phyloP scores from a whole-genome alignment of 2,113 vertebrate genomes.

The Vireo altiloquus region DNA sequence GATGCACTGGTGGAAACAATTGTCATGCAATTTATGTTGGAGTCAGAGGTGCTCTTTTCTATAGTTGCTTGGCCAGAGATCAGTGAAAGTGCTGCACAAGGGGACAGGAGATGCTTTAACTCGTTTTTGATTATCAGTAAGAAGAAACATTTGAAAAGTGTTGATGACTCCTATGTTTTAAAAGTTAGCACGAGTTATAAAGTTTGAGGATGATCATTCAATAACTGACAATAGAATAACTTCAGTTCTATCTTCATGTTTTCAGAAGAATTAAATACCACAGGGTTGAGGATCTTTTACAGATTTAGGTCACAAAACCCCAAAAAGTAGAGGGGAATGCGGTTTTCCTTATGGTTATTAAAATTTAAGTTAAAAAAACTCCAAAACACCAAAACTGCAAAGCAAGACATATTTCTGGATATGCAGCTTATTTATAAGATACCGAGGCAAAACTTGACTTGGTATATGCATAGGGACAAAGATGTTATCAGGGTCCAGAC shows the following conservation, averaged over 20 bases:
- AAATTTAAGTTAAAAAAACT: background rate
- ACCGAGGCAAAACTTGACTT: background rate
- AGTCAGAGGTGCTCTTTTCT: background rate
- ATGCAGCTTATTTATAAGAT: background rate
- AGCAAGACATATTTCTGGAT: background rate
- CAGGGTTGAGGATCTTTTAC: background rate
- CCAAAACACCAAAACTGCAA: background rate
- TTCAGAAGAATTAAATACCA: background rate
- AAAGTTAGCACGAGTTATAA: background rate
- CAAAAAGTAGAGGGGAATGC: background rate
- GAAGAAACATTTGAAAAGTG: background rate
- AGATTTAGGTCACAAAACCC: background rate
- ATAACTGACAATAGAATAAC: background rate
- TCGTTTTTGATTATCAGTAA: background rate
- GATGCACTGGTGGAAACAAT: rapidly evolving
- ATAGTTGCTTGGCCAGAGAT: background rate
- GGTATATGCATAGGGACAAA: background rate
- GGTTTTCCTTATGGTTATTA: background rate
- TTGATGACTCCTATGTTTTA: background rate
- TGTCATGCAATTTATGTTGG: background rate
- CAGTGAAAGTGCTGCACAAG: background rate
- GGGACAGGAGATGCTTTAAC: background rate
- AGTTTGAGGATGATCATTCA: background rate
- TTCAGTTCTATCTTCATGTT: background rate
- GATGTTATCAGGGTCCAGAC: background rate